A percentile compares a stretch with the other conserved stretches of the same genome.
These are phyloP conservation scores for Lymantria monacha DNA, from an alignment of 2,888 invertebrate species.

Conservation along the genomic window DNA sequence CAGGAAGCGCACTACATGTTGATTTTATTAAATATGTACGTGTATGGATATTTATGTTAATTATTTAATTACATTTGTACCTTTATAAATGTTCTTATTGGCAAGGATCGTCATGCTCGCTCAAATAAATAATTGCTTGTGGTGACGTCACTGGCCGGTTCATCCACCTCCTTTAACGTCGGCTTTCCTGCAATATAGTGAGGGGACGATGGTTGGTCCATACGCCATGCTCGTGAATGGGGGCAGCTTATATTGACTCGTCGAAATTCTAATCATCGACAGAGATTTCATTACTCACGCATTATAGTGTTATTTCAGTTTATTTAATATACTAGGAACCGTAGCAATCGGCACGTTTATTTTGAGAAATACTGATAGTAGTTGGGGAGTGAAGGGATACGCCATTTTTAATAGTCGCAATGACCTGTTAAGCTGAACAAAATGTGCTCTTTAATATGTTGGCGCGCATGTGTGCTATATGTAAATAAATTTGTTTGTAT, in stretches of 20 bases:
- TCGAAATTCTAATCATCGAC: background rate
- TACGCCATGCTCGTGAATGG: slow-evolving; percentile 1
- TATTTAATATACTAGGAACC: background rate
- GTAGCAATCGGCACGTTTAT: background rate
- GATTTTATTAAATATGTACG: background rate
- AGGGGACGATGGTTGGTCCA: background rate
- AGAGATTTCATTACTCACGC: background rate
- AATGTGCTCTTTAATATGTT: background rate
- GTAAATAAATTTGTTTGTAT: no score
- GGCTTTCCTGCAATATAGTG: background rate
- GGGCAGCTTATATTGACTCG: background rate
- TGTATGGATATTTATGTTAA: background rate
- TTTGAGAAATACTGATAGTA: background rate
- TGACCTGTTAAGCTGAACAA: no score
- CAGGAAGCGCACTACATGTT: background rate
- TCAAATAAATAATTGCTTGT: slow-evolving; percentile 1
- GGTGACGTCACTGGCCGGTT: background rate
- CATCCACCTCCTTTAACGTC: background rate
- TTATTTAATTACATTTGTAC: background rate
- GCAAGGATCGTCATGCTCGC: slow-evolving; percentile 1
- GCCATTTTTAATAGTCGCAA: no score
- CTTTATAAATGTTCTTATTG: background rate
- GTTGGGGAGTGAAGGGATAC: no score
- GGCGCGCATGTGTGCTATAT: background rate
- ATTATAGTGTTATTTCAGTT: background rate